phyloP scores from a whole-genome alignment of 2,888 invertebrate genomes.

The Stictocephala bisonia region DNA sequence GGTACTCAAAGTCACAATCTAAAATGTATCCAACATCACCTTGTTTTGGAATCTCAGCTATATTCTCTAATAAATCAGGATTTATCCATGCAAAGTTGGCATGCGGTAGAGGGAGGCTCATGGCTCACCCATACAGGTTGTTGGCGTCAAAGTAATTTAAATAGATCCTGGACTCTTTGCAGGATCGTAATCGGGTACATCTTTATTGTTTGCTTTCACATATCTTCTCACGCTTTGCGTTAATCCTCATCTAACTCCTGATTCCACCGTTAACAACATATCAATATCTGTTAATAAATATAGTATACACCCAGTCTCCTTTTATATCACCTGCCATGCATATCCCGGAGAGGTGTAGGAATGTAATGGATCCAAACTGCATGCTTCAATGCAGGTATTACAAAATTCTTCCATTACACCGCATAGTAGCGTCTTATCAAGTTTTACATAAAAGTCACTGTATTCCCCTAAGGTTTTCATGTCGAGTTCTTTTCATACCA shows the following conservation, averaged over 20 bases:
- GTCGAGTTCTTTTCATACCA: constrained; percentile 61
- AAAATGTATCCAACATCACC: constrained; percentile 44
- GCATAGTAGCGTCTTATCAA: constrained; percentile 35
- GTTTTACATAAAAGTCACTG: constrained; percentile 45
- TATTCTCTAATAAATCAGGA: not conserved
- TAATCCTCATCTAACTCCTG: constrained; percentile 44
- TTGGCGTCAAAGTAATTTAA: constrained; percentile 23
- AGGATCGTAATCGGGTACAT: constrained; percentile 30
- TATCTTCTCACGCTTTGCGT: constrained; percentile 7
- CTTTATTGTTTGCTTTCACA: constrained; percentile 25
- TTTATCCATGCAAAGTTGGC: constrained; percentile 38
- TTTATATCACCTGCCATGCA: constrained; percentile 28
- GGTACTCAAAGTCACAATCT: constrained; percentile 48
- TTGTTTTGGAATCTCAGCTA: constrained; percentile 17
- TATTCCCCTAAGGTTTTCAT: constrained; percentile 61
- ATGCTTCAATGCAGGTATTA: not conserved
- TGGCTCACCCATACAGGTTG: constrained; percentile 43
- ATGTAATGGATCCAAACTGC: constrained; percentile 39
- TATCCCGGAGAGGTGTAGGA: constrained; percentile 36
- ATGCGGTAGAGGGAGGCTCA: constrained; percentile 11
- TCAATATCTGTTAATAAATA: constrained; percentile 46
- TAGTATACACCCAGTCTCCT: constrained; percentile 28
- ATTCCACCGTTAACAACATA: constrained; percentile 45
- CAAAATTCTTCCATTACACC: constrained; percentile 50
- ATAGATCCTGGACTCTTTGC: not conserved